Evolutionary conservation across 2,797 vertebrate species (phyloP), one percentile per base, ranked within the genome.

Genomic region (Bradypodion pumilum): DNA sequence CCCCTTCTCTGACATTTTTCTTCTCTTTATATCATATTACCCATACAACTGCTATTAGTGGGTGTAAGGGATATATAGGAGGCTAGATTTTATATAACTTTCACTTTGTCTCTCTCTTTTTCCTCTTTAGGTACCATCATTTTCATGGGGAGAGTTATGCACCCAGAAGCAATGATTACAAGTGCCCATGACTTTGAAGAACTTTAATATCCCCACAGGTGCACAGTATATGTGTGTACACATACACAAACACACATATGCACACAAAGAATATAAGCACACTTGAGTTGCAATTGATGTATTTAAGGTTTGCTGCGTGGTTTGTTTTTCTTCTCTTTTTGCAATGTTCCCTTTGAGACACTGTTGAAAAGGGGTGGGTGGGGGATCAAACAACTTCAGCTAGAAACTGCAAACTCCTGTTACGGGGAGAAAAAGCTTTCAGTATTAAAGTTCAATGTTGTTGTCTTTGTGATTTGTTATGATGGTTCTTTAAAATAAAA

Each of bases 131-230:
- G 97, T 32, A 97, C 97, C 3, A 96, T 99, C 90, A 93, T 99
- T 75, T 99, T 99, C 94, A 98, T 99, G 97, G 98, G 98, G 82
- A 96, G 98, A 93, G 98, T 99, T 88, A 97, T 99, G 98, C 98
- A 98, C 92, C 98, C 98, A 1, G 98, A 99, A 93, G 96, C 97
- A 75, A 96, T 98, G 92, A 98, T 97, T 74, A 88, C 97, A 68
- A 97, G 93, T 40, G 97, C 97, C 91, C 97, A 96, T 1, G 97
- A 98, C 91, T 98, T 98, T 68, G 98, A 99, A 89, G 97, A 97
- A 89, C 97, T 98, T 93, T 99, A 98, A 97, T 85, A 89, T n/a
- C 85, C 27, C 82, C 79, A 70, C 7, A 81, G 42, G 84, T 21
- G 56, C 72, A 75, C 5, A 56, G 13, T 56, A 19, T 56, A 21